Base-by-base conservation (phyloP, 2,113 vertebrate genomes). In the Platysteira castanea region DNA sequence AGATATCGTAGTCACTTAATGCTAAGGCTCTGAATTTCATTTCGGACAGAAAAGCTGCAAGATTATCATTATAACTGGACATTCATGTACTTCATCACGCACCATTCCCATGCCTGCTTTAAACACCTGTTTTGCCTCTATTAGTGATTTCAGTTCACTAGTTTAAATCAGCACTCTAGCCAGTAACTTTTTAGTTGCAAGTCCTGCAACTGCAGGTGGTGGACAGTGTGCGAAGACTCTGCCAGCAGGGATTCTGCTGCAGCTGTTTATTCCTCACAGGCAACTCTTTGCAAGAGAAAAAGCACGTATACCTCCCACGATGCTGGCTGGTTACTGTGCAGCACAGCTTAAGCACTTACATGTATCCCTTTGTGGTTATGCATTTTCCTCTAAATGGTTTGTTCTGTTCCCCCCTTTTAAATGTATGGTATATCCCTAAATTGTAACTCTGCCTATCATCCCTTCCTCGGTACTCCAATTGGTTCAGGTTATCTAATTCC, bases 241-340 rank as follows among this genome's bases (percentile, higher is more conserved):
- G 8, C 4, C 37, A 81, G 54, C 35, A 87, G n/a, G 52, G 28
- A 49, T 13, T 75, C 64, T 61, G n/a, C 19, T 59, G 35, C 31
- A 85, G n/a, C 22, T 35, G 11, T 53, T 41, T n/a, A 10, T 23
- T 67, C 70, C 27, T n/a, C 42, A 35, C 0, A 0, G 21, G 18
- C 22, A 52, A 27, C 75, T 39, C 39, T 28, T 27, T 68, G 67
- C 23, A 68, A 83, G 30, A 91, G 30, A 42, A 71, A 50, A 68
- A 9, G 1, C 28, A 68, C 0, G 0, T 6, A 46, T 61, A 35
- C 9, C 18, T 83, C 57, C 16, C 10, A 46, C 12, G 35, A 64
- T 4, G 12, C 4, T 47, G 47, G 31, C 1, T n/a, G 14, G 33
- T 39, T 68, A 67, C 47, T 54, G 20, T 21, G 33, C 67, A 89